Conservation (phyloP, 2,888 invertebrate species). For the Trissolcus brochymenae region DNA sequence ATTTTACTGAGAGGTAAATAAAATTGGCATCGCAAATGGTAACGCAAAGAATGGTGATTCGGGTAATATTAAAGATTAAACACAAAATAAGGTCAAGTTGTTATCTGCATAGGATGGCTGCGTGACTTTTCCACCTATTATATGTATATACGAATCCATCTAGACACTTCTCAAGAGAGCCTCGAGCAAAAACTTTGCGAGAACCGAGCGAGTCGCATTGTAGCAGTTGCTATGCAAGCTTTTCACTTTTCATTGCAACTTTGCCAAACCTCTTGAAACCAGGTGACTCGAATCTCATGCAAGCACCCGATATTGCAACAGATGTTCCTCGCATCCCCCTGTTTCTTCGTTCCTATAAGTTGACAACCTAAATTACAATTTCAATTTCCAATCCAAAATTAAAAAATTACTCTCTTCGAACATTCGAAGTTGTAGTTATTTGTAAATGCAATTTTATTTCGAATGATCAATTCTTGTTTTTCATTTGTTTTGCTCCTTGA, state of each 20-base stretch:
- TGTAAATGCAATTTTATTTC: no score
- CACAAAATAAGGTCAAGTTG: slow-evolving; percentile 46
- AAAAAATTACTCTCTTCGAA: no score
- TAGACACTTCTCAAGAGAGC: slow-evolving; percentile 50
- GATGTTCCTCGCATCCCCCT: no score
- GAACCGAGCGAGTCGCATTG: slow-evolving; percentile 27
- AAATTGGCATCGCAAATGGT: background rate
- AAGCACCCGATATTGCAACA: background rate
- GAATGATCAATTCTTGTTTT: background rate
- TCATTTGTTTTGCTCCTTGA: background rate
- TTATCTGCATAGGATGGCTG: slow-evolving; percentile 44
- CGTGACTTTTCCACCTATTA: slow-evolving; percentile 53
- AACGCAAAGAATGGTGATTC: slow-evolving; percentile 18
- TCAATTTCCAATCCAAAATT: no score
- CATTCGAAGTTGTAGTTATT: no score
- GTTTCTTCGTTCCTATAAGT: no score
- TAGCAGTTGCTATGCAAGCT: slow-evolving; percentile 55
- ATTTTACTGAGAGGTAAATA: background rate
- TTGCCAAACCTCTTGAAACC: slow-evolving; percentile 11
- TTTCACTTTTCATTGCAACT: slow-evolving; percentile 42
- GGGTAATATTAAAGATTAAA: slow-evolving; percentile 25
- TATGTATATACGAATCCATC: slow-evolving; percentile 50
- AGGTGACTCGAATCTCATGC: slow-evolving; percentile 2
- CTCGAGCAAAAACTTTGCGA: slow-evolving; percentile 48
- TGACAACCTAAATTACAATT: no score